Conservation (phyloP, 2,888 invertebrate genomes). For the Andrena chrysosceles region DNA sequence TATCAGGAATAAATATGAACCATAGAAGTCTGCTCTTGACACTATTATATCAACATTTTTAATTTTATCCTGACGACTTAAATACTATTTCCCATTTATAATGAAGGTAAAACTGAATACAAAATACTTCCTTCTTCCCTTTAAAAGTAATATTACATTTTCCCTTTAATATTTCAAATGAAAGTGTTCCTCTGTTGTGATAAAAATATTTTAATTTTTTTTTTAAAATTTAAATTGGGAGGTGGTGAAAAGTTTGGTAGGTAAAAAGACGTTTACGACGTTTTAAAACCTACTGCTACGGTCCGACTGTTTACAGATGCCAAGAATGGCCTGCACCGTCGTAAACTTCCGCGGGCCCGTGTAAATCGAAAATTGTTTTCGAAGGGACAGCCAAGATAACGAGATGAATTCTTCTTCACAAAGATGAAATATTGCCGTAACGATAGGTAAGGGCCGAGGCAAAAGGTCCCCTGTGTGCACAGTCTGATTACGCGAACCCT, state of each 20-base stretch:
- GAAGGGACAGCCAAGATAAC: slow-evolving; percentile 28
- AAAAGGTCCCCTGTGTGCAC: slow-evolving; percentile 45
- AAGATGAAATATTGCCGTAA: slow-evolving; percentile 38
- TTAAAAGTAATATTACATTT: no score
- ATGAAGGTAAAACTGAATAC: no score
- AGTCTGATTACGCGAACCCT: slow-evolving; percentile 58
- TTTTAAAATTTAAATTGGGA: not conserved
- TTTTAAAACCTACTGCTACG: not conserved
- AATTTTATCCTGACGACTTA: no score
- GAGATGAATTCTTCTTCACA: slow-evolving; percentile 20
- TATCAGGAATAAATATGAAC: slow-evolving; percentile 44
- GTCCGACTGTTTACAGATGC: not conserved
- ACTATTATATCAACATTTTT: not conserved
- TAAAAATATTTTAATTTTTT: no score
- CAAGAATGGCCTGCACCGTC: not conserved
- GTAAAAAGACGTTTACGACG: not conserved
- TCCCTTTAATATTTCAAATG: not conserved
- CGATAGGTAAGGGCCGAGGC: slow-evolving; percentile 44
- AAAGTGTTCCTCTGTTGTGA: not conserved
- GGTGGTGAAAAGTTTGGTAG: not conserved
- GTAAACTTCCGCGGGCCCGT: not conserved
- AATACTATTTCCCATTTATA: no score
- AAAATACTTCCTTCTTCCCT: no score
- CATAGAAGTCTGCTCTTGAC: slow-evolving; percentile 17
- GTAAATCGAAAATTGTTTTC: slow-evolving; percentile 24